A percentile compares a stretch with the other conserved stretches of the same genome.
These are phyloP conservation scores for Acrocyrtus sp. DNA, from an alignment of 2,888 invertebrate species.

Conservation along the genomic window DNA sequence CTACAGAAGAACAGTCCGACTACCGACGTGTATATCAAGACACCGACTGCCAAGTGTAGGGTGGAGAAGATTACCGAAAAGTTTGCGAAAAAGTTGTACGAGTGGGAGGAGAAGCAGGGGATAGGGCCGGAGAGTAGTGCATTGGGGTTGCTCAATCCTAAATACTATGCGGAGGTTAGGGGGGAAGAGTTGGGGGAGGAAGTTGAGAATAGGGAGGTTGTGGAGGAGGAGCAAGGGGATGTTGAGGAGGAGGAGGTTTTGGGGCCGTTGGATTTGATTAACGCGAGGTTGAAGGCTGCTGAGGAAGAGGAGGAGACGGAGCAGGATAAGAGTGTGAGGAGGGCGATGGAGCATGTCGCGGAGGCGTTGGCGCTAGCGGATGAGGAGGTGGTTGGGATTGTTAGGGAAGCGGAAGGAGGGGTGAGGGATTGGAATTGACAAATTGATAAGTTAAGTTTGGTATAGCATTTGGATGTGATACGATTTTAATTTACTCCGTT, in stretches of 20 bases:
- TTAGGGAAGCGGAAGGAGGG: too few species aligned
- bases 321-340: slow-evolving; percentile 5
- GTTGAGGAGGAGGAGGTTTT: slow-evolving; percentile 9
- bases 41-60: slow-evolving; percentile 83
- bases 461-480: too few species aligned
- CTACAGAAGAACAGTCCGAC: neutral
- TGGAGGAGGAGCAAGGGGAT: slow-evolving; percentile 28
- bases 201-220: too few species aligned
- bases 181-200: neutral
- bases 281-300: slow-evolving; percentile 1
- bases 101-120: slow-evolving; percentile 86
- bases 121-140: slow-evolving; percentile 88
- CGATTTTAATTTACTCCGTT: neutral
- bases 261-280: slow-evolving; percentile 15
- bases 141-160: slow-evolving; percentile 78
- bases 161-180: slow-evolving; percentile 61
- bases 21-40: slow-evolving; percentile 77
- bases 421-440: too few species aligned
- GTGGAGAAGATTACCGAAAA: slow-evolving; percentile 86
- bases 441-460: too few species aligned
- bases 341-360: slow-evolving; percentile 9
- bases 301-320: slow-evolving; percentile 9
- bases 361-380: slow-evolving; percentile 4
- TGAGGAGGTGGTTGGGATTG: too few species aligned
- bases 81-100: slow-evolving; percentile 88